Evolutionary conservation across 1,140 invertebrate species (phyloP).

Genomic region (Drosophila nebulosa): DNA sequence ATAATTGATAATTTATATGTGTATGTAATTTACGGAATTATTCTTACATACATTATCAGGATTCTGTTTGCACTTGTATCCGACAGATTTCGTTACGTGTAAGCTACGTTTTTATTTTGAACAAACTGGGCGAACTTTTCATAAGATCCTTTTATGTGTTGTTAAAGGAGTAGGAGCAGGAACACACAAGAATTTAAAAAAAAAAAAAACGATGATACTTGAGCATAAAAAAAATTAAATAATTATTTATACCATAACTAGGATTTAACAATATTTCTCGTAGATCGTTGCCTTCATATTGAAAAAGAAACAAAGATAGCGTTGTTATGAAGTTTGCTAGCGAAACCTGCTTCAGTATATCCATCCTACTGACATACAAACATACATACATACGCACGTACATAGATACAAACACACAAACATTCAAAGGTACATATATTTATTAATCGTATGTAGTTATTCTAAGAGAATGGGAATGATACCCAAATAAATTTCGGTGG

Average conservation of each 20-base stretch:
- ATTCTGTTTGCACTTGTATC: too few species aligned
- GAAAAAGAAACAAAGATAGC: not conserved
- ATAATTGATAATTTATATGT: too few species aligned
- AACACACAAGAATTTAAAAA: not conserved
- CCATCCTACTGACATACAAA: conserved; percentile 3
- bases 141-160: not conserved
- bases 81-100: too few species aligned
- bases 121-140: not conserved
- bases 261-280: not conserved
- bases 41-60: too few species aligned
- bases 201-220: not conserved
- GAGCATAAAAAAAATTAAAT: not conserved
- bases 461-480: not conserved
- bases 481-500: not conserved
- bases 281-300: not conserved
- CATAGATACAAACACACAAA: not conserved
- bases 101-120: not conserved
- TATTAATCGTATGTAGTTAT: not conserved
- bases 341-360: not conserved
- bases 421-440: not conserved
- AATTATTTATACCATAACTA: not conserved
- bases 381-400: not conserved
- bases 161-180: not conserved
- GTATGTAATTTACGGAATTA: too few species aligned
- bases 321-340: not conserved